phyloP scores from a whole-genome alignment of 2,888 invertebrate species.

The Drosophila conformis region DNA sequence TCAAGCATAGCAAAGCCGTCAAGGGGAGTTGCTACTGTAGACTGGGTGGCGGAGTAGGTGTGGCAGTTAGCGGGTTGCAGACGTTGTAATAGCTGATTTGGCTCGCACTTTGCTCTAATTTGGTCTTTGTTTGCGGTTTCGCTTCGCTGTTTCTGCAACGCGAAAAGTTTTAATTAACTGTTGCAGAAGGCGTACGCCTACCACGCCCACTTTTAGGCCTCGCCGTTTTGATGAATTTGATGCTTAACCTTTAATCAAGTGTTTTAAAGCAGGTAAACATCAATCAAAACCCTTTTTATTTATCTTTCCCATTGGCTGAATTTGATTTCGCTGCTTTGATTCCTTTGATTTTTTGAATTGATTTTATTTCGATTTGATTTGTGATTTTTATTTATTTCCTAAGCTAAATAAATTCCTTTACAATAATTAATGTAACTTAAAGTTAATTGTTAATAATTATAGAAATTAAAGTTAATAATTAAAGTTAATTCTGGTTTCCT shows the following conservation, averaged over 20 bases:
- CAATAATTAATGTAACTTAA: neutral
- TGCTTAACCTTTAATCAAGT: constrained; percentile 50
- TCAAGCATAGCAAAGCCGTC: constrained; percentile 59
- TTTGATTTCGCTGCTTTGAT: neutral
- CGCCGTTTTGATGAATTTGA: constrained; percentile 6
- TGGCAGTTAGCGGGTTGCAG: neutral
- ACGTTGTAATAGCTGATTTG: constrained; percentile 1
- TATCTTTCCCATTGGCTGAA: neutral
- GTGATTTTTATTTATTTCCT: neutral
- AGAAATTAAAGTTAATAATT: too few relatives aligned
- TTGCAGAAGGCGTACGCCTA: constrained; percentile 46
- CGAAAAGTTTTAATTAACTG: constrained; percentile 80
- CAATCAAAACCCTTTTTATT: constrained; percentile 5
- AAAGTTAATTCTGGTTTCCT: neutral
- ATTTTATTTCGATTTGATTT: neutral
- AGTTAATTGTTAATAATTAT: neutral
- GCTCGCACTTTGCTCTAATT: constrained; percentile 59
- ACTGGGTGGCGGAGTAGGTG: too few relatives aligned
- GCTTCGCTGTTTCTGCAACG: constrained; percentile 54
- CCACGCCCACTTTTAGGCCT: constrained; percentile 9
- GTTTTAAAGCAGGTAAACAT: constrained; percentile 12
- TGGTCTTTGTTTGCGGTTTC: constrained; percentile 78
- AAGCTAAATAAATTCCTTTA: neutral
- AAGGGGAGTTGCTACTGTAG: neutral
- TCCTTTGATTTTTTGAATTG: neutral